Base-by-base conservation (phyloP, 2,113 vertebrate species). In the Ophiodon elongatus region DNA sequence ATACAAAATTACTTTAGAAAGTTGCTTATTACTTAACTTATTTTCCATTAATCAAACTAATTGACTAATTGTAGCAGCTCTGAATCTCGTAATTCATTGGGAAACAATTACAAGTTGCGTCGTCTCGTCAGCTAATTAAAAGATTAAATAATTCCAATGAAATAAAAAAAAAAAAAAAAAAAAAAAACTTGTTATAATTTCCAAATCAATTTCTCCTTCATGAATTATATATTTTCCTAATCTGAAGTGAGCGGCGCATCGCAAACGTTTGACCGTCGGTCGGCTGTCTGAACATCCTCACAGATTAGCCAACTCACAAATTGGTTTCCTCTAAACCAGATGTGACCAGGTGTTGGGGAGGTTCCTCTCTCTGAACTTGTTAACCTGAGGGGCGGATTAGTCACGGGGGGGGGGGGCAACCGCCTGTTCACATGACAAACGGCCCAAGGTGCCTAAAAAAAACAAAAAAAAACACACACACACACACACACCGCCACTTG, bases 301-400 rank as follows among this genome's bases (percentile, higher is more conserved):
- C 62, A 76, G 69, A 76, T 54, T 15, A 71, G 25, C 21, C 17
- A 4, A 23, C 31, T 79, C 82, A 84, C 80, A 82, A 65, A 88
- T 72, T 23, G 59, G 68, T 72, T 88, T 83, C 81, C 75, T 85
- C 29, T 21, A 29, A 81, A 85, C 45, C 87, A 92, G 89, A 86
- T 85, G 91, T 88, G 81, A 0, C 67, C 79, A 82, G 89, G 84
- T 84, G 85, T 84, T 10, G 35, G 52, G 59, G 80, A 76, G 84
- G 87, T 57, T 70, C 29, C 35, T 23, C 39, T 73, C 37, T 23
- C 50, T 23, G 21, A 13, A 9, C 64, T 23, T 6, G n/a, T 64
- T 25, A 29, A 67, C 89, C 85, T 0, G 54, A 66, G 78, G 47
- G 81, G 73, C 47, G 10, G 56, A 45, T 56, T 21, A 11, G 73